Conservation (phyloP, 2,888 invertebrate genomes). For the Dromius quadrimaculatus region DNA sequence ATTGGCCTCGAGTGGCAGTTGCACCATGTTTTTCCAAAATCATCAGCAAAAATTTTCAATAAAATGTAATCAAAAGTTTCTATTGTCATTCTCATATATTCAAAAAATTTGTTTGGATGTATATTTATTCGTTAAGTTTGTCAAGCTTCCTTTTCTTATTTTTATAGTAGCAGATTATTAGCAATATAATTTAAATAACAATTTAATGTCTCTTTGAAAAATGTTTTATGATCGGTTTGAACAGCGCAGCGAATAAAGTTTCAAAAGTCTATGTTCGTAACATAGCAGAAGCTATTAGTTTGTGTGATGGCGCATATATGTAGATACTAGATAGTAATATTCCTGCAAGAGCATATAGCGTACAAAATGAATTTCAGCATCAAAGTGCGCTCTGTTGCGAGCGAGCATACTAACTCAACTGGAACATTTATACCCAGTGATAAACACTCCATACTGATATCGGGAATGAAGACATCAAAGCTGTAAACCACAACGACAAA, state of each 20-base stretch:
- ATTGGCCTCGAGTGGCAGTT: too few relatives aligned
- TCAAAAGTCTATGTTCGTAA: conserved; percentile 1
- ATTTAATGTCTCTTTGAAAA: conserved; percentile 5
- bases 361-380: conserved; percentile 28
- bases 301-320: conserved; percentile 14
- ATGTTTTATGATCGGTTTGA: conserved; percentile 4
- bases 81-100: too few relatives aligned
- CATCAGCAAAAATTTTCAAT: too few relatives aligned
- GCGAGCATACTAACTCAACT: conserved; percentile 24
- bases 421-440: conserved; percentile 21
- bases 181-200: too few relatives aligned
- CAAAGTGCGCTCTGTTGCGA: conserved; percentile 26
- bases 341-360: background rate
- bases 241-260: background rate
- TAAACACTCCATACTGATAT: too few relatives aligned
- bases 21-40: too few relatives aligned
- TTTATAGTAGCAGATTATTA: too few relatives aligned
- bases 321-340: too few relatives aligned
- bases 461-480: background rate
- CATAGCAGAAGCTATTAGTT: conserved; percentile 12
- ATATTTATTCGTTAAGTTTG: too few relatives aligned
- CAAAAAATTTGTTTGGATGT: too few relatives aligned
- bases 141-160: too few relatives aligned
- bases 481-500: conserved; percentile 25
- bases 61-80: too few relatives aligned